Evolutionary conservation across 1,140 invertebrate genomes (phyloP).

Genomic region (Hestina assimilis): DNA sequence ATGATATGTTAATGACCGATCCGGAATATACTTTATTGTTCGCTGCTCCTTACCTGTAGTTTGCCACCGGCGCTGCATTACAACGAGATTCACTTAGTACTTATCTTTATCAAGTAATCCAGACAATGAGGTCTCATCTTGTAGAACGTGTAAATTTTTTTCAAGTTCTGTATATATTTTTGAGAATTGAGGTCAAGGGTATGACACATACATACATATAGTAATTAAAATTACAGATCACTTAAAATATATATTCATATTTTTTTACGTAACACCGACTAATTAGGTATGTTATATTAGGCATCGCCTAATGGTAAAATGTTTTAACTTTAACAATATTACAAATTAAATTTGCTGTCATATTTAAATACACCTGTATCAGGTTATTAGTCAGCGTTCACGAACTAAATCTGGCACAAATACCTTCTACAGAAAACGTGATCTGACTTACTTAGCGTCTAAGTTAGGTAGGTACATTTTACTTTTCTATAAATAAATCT

Average conservation of each 20-base stretch:
- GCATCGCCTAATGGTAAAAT: background rate
- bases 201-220: too few species aligned
- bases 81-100: background rate
- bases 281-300: background rate
- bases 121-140: background rate
- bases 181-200: too few species aligned
- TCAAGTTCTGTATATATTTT: too few species aligned
- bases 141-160: background rate
- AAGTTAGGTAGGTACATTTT: background rate
- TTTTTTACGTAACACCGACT: too few species aligned
- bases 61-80: conserved; percentile 20
- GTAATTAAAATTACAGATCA: too few species aligned
- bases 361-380: conserved; percentile 15
- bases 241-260: too few species aligned
- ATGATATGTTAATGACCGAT: conserved; percentile 66
- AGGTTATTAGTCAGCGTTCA: conserved; percentile 7
- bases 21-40: conserved; percentile 58
- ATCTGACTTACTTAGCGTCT: background rate
- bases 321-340: background rate
- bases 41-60: conserved; percentile 34
- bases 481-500: background rate
- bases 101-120: conserved; percentile 11
- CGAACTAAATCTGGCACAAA: conserved; percentile 15
- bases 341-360: conserved; percentile 9
- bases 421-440: conserved; percentile 6